Conservation (phyloP, 2,113 vertebrate genomes). For the Ochotona curzoniae region DNA sequence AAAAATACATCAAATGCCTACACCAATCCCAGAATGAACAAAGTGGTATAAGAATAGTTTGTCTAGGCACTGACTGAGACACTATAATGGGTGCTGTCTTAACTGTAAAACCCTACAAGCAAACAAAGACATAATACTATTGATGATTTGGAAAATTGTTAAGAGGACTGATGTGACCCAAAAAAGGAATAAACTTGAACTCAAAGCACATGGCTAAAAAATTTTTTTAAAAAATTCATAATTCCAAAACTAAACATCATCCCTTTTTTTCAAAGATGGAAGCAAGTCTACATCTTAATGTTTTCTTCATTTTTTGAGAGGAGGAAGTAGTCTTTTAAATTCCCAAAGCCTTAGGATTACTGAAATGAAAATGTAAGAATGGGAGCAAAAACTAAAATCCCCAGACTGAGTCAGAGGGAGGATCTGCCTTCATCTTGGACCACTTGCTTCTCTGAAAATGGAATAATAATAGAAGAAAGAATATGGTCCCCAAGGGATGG, state of each 20-base stretch:
- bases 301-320: background rate
- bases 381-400: background rate
- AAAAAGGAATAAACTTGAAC: constrained; percentile 1
- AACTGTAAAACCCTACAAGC: background rate
- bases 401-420: background rate
- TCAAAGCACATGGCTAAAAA: no score
- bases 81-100: background rate
- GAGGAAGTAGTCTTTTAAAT: background rate
- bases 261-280: background rate
- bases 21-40: background rate
- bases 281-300: background rate
- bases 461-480: background rate
- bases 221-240: background rate
- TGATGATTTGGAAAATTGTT: background rate
- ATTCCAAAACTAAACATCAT: background rate
- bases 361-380: background rate
- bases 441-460: background rate
- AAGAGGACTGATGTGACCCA: background rate
- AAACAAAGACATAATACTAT: background rate
- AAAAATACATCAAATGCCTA: constrained; percentile 11
- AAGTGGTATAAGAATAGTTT: background rate
- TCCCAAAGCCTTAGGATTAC: background rate
- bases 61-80: background rate
- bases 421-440: background rate
- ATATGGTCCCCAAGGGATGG: background rate